Evolutionary conservation across 2,113 vertebrate species (phyloP).

Genomic region (Grallaria varia): DNA sequence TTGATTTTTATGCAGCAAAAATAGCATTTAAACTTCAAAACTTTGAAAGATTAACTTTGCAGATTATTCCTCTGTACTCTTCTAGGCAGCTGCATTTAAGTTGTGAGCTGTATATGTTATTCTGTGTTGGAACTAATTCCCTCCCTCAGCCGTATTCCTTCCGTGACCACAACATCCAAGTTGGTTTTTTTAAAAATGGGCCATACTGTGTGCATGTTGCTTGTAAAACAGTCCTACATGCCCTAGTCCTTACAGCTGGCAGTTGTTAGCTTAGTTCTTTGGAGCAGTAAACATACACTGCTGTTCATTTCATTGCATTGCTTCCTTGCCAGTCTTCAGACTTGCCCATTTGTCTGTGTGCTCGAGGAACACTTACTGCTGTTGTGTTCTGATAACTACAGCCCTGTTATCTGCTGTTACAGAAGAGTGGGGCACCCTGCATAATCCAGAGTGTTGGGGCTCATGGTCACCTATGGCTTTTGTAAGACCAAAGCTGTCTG

Average conservation of each 20-base stretch:
- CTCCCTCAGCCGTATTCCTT: not conserved
- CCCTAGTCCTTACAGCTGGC: not conserved
- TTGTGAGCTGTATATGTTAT: not conserved
- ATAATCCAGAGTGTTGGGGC: not conserved
- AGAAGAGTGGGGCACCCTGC: not conserved
- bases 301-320: not conserved
- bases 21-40: not conserved
- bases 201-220: not conserved
- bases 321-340: not conserved
- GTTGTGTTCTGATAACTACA: not conserved
- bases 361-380: not conserved
- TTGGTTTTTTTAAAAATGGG: not conserved
- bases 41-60: not conserved
- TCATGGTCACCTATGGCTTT: not conserved
- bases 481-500: not conserved
- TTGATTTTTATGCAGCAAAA: not conserved
- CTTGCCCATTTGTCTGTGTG: fast-evolving
- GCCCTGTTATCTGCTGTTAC: not conserved
- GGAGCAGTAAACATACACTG: not conserved
- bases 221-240: not conserved
- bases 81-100: not conserved
- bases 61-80: not conserved
- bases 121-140: not conserved
- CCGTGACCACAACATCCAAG: not conserved
- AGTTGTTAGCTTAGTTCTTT: not conserved